phyloP scores from a whole-genome alignment of 2,888 invertebrate genomes.

The Artemia sinica region DNA sequence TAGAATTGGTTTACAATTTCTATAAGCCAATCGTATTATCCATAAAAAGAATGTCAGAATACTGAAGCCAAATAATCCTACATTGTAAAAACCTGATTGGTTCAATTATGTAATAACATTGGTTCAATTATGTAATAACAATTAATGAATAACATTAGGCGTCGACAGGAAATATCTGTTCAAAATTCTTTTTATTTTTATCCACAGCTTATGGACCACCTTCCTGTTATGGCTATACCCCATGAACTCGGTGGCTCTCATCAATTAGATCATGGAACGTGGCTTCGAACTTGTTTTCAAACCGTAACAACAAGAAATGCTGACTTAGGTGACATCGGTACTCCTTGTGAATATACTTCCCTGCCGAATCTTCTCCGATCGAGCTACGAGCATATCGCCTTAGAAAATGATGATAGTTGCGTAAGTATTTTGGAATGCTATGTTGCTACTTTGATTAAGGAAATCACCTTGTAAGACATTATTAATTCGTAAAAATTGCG shows the following conservation, averaged over 20 bases:
- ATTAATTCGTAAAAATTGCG: too few species aligned
- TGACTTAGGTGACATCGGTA: conserved; percentile 32
- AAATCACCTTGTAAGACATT: too few species aligned
- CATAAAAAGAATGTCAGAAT: too few species aligned
- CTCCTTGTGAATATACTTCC: not conserved
- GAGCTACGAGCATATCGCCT: not conserved
- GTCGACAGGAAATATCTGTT: not conserved
- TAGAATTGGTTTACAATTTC: too few species aligned
- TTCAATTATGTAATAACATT: too few species aligned
- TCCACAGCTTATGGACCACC: conserved; percentile 55
- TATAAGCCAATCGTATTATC: too few species aligned
- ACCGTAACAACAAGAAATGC: conserved; percentile 63
- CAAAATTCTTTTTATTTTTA: not conserved
- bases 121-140: too few species aligned
- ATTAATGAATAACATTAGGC: too few species aligned
- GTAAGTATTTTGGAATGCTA: not conserved
- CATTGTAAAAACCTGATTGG: too few species aligned
- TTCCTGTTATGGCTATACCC: conserved; percentile 74
- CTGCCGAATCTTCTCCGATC: not conserved
- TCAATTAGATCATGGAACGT: conserved; percentile 71
- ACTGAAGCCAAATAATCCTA: too few species aligned
- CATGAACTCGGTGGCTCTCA: conserved; percentile 70
- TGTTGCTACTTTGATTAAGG: too few species aligned
- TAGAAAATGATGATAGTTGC: not conserved
- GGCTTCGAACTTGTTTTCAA: conserved; percentile 57